Evolutionary conservation across 2,797 vertebrate species (phyloP), one percentile per base, ranked within the genome.

Genomic region (Pangasius djambal): DNA sequence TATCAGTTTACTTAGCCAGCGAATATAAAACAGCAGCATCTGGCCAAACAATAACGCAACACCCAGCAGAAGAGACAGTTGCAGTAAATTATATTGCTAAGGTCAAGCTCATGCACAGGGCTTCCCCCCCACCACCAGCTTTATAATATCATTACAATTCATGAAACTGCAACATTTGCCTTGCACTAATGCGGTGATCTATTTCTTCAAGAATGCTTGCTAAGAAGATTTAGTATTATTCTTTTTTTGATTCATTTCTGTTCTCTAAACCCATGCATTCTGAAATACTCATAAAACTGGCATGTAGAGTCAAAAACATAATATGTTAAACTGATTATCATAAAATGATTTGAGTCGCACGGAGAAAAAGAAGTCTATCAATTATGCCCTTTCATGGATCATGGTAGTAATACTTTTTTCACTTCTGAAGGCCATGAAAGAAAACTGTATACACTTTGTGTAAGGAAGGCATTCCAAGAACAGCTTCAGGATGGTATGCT

Each of bases 1-100:
- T 89, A 90, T 89, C 31, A 88, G 82, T 89, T 88, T 88, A 89
- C 90, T 87, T 88, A 85, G 91, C 88, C 90, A 88, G 90, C 87
- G 40, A 90, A 92, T 92, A 91, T 90, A 89, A 89, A 90, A 74
- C 48, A 85, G 69, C 86, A 89, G 89, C 75, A 91, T 88, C 89
- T 91, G 87, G 89, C 82, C 77, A 83, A 90, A 91, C 88, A 92
- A 91, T 88, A 90, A 90, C 79, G 82, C 88, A 89, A 86, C 59
- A 79, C 57, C 88, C 88, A 90, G 89, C 86, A 89, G 75, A 90
- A 87, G 44, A 90, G 91, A 91, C 91, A 92, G 91, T 89, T 87
- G 90, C 88, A 70, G 87, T 91, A 91, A 88, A 90, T 91, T 92
- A 92, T 92, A 79, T 89, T 40, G 83, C 61, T 89, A 87, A 91